Conservation (phyloP, 2,113 vertebrate genomes). For the Sitta europaea region DNA sequence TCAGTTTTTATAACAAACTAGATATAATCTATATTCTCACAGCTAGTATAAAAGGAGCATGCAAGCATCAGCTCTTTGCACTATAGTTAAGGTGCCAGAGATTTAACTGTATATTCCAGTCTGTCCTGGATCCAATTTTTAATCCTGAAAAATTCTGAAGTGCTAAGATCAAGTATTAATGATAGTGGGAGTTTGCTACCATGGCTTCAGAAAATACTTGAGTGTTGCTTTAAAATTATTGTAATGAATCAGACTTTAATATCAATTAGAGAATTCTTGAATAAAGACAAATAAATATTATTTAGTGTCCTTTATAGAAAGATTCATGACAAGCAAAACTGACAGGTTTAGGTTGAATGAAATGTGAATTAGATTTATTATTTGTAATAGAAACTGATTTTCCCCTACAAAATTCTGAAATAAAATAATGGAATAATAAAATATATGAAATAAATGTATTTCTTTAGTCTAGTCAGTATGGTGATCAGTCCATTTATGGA, state of each 20-base stretch:
- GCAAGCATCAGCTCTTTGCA: not conserved
- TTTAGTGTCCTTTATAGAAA: not conserved
- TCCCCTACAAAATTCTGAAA: not conserved
- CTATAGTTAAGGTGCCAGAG: not conserved
- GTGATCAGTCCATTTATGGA: not conserved
- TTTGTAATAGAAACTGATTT: not conserved
- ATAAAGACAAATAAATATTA: not conserved
- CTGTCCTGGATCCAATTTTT: not conserved
- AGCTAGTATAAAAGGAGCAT: not conserved
- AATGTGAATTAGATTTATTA: not conserved
- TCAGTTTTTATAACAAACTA: not conserved
- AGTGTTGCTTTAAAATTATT: not conserved
- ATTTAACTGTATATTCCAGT: not conserved
- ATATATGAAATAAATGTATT: not conserved
- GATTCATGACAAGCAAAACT: not conserved
- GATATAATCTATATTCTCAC: not conserved
- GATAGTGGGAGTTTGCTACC: not conserved
- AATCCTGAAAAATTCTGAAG: not conserved
- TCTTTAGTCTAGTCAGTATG: not conserved
- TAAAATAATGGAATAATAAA: slow-evolving; percentile 26
- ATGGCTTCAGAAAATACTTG: not conserved
- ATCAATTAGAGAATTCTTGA: not conserved
- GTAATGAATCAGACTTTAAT: not conserved
- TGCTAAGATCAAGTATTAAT: not conserved
- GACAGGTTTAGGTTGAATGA: not conserved